A percentile compares a stretch with the other conserved stretches of the same genome.
These are phyloP conservation scores for Holotrichia oblita DNA, from an alignment of 1,140 invertebrate genomes.

Conservation along the genomic window DNA sequence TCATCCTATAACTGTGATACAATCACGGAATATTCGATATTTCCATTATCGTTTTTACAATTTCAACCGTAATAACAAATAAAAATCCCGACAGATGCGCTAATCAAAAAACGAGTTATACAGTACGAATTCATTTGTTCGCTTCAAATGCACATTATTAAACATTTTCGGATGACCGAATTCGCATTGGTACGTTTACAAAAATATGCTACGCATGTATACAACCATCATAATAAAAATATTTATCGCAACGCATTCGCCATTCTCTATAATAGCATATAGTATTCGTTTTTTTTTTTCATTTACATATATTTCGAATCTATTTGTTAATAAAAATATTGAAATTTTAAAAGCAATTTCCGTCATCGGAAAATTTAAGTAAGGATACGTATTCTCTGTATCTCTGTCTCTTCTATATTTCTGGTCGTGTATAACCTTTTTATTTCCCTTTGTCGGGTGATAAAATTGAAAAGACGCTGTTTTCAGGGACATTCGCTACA, in stretches of 20 bases:
- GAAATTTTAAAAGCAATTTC: slow-evolving; percentile 22
- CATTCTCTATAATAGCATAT: background rate
- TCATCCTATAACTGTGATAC: no score
- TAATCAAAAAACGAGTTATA: background rate
- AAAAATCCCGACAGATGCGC: background rate
- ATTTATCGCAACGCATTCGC: no score
- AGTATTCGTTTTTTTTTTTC: background rate
- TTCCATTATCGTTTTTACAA: no score
- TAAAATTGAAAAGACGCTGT: slow-evolving; percentile 32
- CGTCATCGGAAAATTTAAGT: background rate
- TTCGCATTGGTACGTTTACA: background rate
- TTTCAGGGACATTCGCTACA: background rate
- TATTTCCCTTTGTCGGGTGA: slow-evolving; percentile 21
- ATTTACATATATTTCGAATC: background rate
- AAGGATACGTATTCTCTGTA: background rate
- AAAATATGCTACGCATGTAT: no score
- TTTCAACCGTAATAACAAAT: no score
- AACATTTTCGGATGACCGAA: background rate
- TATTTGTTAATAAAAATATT: slow-evolving; percentile 13
- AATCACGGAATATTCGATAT: no score
- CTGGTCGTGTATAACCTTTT: background rate
- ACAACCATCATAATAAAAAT: no score
- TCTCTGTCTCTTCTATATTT: background rate
- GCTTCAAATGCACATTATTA: no score
- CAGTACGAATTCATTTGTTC: background rate